These are phyloP conservation scores for Onychomys torridus DNA, from an alignment of 2,797 vertebrate genomes.

Conservation along the genomic window DNA sequence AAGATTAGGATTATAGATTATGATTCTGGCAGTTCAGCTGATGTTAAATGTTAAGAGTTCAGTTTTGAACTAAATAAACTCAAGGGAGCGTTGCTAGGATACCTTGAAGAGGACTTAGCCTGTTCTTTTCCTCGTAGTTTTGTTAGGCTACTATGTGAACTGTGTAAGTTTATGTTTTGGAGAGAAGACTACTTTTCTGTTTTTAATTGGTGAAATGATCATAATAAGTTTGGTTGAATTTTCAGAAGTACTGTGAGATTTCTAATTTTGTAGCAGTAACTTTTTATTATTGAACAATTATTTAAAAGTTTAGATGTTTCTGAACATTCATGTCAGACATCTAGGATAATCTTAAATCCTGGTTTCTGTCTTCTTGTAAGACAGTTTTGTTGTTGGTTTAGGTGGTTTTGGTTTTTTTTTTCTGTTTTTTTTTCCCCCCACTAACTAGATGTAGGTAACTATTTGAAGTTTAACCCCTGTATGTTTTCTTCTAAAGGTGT, in stretches of 20 bases:
- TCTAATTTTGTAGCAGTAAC: conserved; percentile 42
- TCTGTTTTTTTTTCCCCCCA: background rate
- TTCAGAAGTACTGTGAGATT: conserved; percentile 45
- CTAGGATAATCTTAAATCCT: conserved; percentile 57
- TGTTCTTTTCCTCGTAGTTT: background rate
- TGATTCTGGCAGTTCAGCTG: conserved; percentile 26
- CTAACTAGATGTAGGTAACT: background rate
- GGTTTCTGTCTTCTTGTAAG: conserved; percentile 3
- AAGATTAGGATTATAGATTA: conserved; percentile 47
- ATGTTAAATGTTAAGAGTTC: background rate
- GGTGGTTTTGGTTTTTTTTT: too few relatives aligned
- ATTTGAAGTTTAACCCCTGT: conserved; percentile 33
- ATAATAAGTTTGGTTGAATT: conserved; percentile 50
- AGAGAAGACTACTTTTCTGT: background rate
- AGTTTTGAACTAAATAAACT: conserved; percentile 29
- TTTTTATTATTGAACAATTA: conserved; percentile 55
- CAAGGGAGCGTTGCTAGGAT: background rate
- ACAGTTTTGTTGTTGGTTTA: conserved; percentile 1
- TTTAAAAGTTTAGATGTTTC: conserved; percentile 56
- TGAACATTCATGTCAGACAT: too few relatives aligned
- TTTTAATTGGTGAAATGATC: conserved; percentile 37
- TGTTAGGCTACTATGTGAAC: conserved; percentile 13
- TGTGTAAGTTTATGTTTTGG: background rate
- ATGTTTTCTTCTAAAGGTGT: conserved; percentile 48
- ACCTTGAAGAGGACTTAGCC: background rate